phyloP scores from a whole-genome alignment of 1,140 invertebrate species.

The Lepidurus apus region DNA sequence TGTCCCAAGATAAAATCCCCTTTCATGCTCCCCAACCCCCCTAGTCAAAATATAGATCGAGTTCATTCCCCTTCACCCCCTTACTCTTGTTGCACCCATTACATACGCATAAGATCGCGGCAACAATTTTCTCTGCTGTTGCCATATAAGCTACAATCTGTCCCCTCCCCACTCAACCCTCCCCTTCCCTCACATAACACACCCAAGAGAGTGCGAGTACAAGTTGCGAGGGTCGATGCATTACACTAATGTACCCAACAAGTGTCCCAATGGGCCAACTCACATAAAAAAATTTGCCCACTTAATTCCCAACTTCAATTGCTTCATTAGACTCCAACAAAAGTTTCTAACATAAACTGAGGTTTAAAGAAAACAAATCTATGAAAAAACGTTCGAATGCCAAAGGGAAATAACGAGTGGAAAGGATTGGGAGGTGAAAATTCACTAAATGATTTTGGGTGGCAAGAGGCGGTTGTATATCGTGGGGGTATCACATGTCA shows the following conservation, averaged over 20 bases:
- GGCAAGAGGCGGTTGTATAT: neutral
- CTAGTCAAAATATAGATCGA: slow-evolving; percentile 4
- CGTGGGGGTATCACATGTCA: neutral
- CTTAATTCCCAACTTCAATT: neutral
- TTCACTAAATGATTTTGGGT: neutral
- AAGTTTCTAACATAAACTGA: neutral
- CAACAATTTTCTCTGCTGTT: slow-evolving; percentile 11
- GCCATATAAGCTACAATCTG: neutral
- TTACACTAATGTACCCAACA: slow-evolving; percentile 10
- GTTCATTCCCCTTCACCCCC: neutral
- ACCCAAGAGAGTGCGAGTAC: slow-evolving; percentile 14
- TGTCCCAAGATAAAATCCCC: slow-evolving; percentile 23
- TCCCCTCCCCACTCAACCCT: neutral
- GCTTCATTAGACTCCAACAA: neutral
- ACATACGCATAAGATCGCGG: neutral
- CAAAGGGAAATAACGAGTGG: neutral
- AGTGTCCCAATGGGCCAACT: slow-evolving; percentile 12
- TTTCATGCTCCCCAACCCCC: slow-evolving; percentile 16
- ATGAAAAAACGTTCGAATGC: neutral
- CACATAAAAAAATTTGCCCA: neutral
- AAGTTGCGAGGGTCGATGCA: slow-evolving; percentile 17
- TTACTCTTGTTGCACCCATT: slow-evolving; percentile 12
- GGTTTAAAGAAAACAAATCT: neutral
- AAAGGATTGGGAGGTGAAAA: neutral
- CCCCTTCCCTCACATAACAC: neutral